A percentile compares a stretch with the other conserved stretches of the same genome.
These are phyloP conservation scores for Caenorhabditis remanei DNA, from an alignment of 1,140 invertebrate genomes.

Conservation along the genomic window DNA sequence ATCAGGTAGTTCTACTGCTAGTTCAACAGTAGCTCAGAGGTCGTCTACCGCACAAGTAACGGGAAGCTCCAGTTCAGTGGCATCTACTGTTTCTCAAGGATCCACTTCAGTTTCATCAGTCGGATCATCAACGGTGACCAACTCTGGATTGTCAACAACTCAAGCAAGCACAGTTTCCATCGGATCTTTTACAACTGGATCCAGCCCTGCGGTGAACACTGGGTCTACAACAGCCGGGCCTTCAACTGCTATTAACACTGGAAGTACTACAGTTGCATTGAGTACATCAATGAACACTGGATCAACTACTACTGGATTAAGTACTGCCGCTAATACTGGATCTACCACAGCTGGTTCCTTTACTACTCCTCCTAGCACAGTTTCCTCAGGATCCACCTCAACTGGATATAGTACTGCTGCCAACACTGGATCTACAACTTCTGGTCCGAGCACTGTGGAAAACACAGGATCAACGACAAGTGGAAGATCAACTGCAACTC, in stretches of 20 bases:
- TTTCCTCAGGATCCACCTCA: neutral
- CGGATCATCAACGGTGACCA: neutral
- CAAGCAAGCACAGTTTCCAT: neutral
- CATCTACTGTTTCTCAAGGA: neutral
- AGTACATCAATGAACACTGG: neutral
- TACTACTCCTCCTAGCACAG: neutral
- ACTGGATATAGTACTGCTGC: neutral
- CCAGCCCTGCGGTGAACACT: neutral
- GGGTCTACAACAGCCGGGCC: too few relatives aligned
- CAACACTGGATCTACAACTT: conserved; percentile 4
- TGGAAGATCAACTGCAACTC: neutral
- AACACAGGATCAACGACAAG: neutral
- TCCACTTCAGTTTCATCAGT: neutral
- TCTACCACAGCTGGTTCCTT: neutral
- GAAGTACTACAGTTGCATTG: too few relatives aligned
- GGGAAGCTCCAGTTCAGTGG: neutral
- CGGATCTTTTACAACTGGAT: neutral
- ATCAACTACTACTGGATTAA: neutral
- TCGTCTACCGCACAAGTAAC: too few relatives aligned
- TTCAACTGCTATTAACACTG: too few relatives aligned
- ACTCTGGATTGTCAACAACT: neutral
- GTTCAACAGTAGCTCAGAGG: too few relatives aligned
- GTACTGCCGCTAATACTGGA: neutral
- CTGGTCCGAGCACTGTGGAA: neutral
- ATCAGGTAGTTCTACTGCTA: neutral